Percentiles rank a stretch among this genome's conserved stretches.
These are phyloP conservation scores for Perca flavescens DNA, from an alignment of 2,113 vertebrate species.

Conservation along the genomic window DNA sequence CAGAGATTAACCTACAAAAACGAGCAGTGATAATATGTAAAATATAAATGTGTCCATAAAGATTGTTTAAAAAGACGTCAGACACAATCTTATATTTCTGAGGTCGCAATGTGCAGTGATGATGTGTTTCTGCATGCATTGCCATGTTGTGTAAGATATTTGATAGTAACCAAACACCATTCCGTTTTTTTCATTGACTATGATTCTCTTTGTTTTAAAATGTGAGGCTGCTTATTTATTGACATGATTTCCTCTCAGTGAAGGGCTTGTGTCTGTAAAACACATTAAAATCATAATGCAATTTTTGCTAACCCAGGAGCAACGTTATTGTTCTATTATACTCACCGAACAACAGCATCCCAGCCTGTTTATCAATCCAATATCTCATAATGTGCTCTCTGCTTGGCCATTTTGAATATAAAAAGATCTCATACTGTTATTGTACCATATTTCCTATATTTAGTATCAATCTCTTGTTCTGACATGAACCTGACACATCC, in stretches of 20 bases:
- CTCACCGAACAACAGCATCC: slow-evolving; percentile 73
- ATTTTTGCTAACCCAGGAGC: slow-evolving; percentile 81
- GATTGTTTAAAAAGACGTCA: slow-evolving; percentile 1
- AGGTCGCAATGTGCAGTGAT: background rate
- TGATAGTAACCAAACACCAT: slow-evolving; percentile 49
- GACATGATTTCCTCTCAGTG: slow-evolving; percentile 80
- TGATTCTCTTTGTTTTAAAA: slow-evolving; percentile 78
- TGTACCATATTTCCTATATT: slow-evolving; percentile 82
- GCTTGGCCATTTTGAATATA: slow-evolving; percentile 81
- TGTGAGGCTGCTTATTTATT: slow-evolving; percentile 76
- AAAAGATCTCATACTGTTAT: slow-evolving; percentile 76
- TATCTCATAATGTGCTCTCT: slow-evolving; percentile 83
- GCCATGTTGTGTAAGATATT: slow-evolving; percentile 29
- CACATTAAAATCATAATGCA: slow-evolving; percentile 83
- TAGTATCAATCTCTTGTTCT: slow-evolving; percentile 82
- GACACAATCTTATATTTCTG: slow-evolving; percentile 14
- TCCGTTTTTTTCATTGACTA: slow-evolving; percentile 58
- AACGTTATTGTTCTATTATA: slow-evolving; percentile 82
- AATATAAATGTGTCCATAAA: background rate
- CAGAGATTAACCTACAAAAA: background rate
- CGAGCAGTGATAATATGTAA: background rate
- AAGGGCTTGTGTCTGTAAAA: slow-evolving; percentile 78
- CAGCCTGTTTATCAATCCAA: slow-evolving; percentile 82
- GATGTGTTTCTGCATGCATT: slow-evolving; percentile 8
- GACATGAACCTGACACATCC: slow-evolving; percentile 79